Evolutionary conservation across 1,140 invertebrate species (phyloP), one percentile per base, ranked within the genome.

Genomic region (Hyposmocoma kahamanoa): DNA sequence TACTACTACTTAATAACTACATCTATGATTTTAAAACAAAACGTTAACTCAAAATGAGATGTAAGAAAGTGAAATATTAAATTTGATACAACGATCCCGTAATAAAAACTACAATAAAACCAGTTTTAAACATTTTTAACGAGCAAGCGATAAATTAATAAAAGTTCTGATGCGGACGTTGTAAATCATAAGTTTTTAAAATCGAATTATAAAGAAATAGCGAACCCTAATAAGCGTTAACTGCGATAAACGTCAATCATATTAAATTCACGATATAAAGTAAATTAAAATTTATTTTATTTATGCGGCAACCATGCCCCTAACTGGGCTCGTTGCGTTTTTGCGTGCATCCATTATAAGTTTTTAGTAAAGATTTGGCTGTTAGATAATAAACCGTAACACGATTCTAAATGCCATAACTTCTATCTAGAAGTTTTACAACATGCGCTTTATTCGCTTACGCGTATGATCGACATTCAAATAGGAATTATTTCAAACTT

Each of bases 331-430:
- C 49, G 54, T 52, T 11, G 39, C 34, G 59, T 72, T 78, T 84
- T 84, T 84, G 77, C 73, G 66, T 50, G 63, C 65, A 71, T 65
- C 65, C 67, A 81, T 82, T 83, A 73, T 78, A 70, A 78, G 68
- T 76, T 83, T 83, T 80, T 79, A 75, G 62, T 76, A 67, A 76
- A 85, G 74, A 85, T 85, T 78, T 77, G 53, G 73, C 63, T 81
- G 53, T 66, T 61, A 81, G 75, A 84, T 84, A 84, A 81, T 75
- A 73, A 69, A 62, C 43, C 58, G 22, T 28, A 36, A 5, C 3
- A 2, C 6, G 28, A 24, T 11, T 21, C 9, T 15, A 19, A 43
- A 64, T 10, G 24, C 10, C 46, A 0, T 52, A 66, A 69, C 13
- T 10, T 6, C 39, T 36, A 38, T 15, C 6, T 24, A 15, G 8